Conservation (phyloP, 2,888 invertebrate genomes). For the Ceramica pisi region DNA sequence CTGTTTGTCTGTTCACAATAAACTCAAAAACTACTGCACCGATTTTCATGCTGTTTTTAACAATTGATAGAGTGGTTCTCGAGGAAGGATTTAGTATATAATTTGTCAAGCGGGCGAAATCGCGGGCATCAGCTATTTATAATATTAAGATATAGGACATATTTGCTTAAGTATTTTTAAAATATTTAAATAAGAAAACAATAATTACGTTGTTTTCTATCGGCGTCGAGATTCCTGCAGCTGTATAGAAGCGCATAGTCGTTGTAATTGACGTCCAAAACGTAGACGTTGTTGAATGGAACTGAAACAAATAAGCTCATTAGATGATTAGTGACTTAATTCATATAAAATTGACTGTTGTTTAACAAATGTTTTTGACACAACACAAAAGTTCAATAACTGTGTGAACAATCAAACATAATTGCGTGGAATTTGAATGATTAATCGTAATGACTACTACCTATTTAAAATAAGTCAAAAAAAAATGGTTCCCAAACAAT, state of each 20-base stretch:
- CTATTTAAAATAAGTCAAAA: not conserved
- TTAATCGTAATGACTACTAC: not conserved
- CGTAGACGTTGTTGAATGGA: slow-evolving; percentile 86
- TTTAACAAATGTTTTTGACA: too few species aligned
- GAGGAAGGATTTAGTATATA: too few species aligned
- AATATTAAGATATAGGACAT: too few species aligned
- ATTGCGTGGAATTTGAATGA: not conserved
- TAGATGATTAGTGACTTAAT: not conserved
- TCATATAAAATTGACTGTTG: not conserved
- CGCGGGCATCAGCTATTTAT: too few species aligned
- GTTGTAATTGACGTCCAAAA: slow-evolving; percentile 92
- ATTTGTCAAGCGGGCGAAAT: too few species aligned
- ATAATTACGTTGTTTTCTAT: slow-evolving; percentile 79
- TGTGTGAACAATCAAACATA: too few species aligned
- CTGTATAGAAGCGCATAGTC: slow-evolving; percentile 92
- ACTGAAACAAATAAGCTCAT: slow-evolving; percentile 69
- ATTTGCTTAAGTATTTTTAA: too few species aligned
- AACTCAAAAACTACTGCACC: too few species aligned
- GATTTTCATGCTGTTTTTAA: too few species aligned
- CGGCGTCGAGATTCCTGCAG: slow-evolving; percentile 82
- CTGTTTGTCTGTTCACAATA: too few species aligned
- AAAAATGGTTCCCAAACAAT: not conserved
- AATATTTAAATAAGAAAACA: not conserved
- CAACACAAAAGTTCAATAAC: too few species aligned
- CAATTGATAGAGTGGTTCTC: too few species aligned